phyloP scores from a whole-genome alignment of 2,113 vertebrate genomes.

The Prinia subflava region DNA sequence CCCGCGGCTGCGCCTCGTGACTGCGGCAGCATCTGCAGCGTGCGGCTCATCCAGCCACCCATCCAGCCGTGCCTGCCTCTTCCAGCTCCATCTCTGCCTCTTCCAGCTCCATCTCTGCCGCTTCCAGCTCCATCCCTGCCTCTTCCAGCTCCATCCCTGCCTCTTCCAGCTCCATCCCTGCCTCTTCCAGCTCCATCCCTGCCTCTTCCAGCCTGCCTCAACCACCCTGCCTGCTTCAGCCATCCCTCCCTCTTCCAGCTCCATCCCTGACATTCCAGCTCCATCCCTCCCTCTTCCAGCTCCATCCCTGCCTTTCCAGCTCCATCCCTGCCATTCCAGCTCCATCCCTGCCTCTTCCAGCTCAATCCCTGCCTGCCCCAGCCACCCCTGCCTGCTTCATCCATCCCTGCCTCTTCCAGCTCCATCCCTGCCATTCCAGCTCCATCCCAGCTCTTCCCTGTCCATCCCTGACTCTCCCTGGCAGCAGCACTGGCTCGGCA shows the following conservation, averaged over 20 bases:
- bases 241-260: background rate
- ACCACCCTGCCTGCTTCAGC: background rate
- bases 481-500: background rate
- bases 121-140: too few species aligned
- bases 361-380: background rate
- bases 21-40: slow-evolving; percentile 1
- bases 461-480: background rate
- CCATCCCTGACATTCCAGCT: background rate
- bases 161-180: too few species aligned
- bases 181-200: too few species aligned
- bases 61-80: background rate
- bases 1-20: background rate
- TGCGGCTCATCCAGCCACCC: background rate
- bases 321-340: background rate
- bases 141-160: too few species aligned
- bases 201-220: too few species aligned
- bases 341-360: background rate
- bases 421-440: too few species aligned
- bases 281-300: too few species aligned
- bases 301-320: background rate
- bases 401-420: too few species aligned
- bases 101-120: too few species aligned
- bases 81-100: too few species aligned
- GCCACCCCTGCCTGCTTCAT: too few species aligned
- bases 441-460: too few species aligned